Conservation (phyloP, 2,113 vertebrate species). For the Arizona elegans region DNA sequence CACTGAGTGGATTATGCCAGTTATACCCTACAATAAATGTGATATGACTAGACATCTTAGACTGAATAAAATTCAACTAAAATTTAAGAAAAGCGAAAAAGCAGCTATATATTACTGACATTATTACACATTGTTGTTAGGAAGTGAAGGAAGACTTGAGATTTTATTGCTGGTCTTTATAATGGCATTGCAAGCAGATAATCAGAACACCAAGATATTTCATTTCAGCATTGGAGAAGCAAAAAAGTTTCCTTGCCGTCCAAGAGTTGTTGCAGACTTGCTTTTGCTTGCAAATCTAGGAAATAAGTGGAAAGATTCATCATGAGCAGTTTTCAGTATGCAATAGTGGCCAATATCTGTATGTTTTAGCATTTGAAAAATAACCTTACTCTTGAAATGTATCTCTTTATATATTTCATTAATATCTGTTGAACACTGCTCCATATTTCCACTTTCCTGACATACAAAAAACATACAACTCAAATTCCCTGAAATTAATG, state of each 20-base stretch:
- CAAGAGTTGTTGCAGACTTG: constrained; percentile 78
- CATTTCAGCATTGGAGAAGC: constrained; percentile 88
- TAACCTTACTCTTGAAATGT: background rate
- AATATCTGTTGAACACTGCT: background rate
- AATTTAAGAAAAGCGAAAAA: constrained; percentile 59
- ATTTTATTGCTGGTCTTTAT: constrained; percentile 26
- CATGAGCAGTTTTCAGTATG: background rate
- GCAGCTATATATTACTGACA: constrained; percentile 23
- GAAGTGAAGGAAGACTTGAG: background rate
- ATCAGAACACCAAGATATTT: constrained; percentile 10
- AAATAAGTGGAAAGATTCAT: constrained; percentile 17
- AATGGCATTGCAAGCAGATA: constrained; percentile 14
- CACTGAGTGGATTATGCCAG: constrained; percentile 2
- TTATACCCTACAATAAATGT: constrained; percentile 38
- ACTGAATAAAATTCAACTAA: constrained; percentile 65
- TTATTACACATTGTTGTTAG: constrained; percentile 30
- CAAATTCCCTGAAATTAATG: background rate
- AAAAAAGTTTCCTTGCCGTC: constrained; percentile 87
- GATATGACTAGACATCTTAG: constrained; percentile 38
- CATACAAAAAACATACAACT: background rate
- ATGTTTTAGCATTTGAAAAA: background rate
- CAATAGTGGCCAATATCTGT: no score
- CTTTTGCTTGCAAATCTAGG: constrained; percentile 90
- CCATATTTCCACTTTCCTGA: background rate
- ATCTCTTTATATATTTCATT: background rate